Evolutionary conservation across 2,888 invertebrate genomes (phyloP), one percentile per base, ranked within the genome.

Genomic region (Notodonta dromedarius): DNA sequence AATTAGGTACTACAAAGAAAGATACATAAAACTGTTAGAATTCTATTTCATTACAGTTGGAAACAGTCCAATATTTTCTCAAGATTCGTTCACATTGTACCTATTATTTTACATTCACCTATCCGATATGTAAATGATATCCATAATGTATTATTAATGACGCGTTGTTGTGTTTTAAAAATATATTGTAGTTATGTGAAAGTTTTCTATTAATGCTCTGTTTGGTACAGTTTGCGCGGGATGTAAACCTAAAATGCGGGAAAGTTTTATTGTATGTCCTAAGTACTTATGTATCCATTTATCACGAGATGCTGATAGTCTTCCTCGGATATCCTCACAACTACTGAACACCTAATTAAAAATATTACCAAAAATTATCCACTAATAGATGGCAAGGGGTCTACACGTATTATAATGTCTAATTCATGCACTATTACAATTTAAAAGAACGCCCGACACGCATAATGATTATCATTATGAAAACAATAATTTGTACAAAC

Each of bases 121-220:
- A 63, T 56, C 64, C n/a, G 44, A 51, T 53, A 59, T 62, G 65
- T 61, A 61, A 66, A 70, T 66, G 48, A 68, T 73, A 63, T 67
- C 39, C 54, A 42, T 72, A 76, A 76, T 73, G 64, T 48, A 69
- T 67, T 73, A 66, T 66, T 75, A 70, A 74, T 73, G 71, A 57
- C 58, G 63, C 61, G 65, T 48, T 54, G 48, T 59, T 61, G 50
- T 60, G 62, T 62, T 58, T 46, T 40, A 51, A 35, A 46, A 57
- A 48, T 50, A 46, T 16, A 35, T 52, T 58, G 50, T 63, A 32
- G 13, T 32, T 53, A 56, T 48, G 62, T 48, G 63, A 68, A 57
- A 74, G 70, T 62, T 66, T 73, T 63, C 58, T 75, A 63, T 62
- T 62, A 60, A 56, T 53, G 61, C 54, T 59, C 50, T 44, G 46